phyloP scores from a whole-genome alignment of 2,888 invertebrate genomes.

The Eupithecia pulchellata region DNA sequence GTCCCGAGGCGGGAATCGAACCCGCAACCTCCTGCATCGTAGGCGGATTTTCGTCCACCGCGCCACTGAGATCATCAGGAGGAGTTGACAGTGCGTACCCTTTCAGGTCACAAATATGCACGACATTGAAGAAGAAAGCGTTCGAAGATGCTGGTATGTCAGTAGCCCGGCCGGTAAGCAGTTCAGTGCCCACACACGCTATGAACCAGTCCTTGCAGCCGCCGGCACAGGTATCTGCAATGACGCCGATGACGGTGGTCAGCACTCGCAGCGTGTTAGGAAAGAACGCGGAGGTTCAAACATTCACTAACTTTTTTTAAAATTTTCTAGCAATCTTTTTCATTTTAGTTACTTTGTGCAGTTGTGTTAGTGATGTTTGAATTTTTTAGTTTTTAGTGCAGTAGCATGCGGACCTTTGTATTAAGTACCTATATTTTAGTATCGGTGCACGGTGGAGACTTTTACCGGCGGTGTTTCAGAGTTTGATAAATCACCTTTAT shows the following conservation, averaged over 20 bases:
- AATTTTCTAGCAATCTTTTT: constrained; percentile 48
- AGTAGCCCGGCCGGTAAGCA: constrained; percentile 86
- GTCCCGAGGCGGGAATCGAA: too few species aligned
- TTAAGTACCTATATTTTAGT: constrained; percentile 13
- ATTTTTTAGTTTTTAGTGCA: constrained; percentile 50
- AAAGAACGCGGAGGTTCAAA: constrained; percentile 85
- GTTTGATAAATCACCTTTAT: not conserved
- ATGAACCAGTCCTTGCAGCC: constrained; percentile 33
- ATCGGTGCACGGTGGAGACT: not conserved
- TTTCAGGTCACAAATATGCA: constrained; percentile 93
- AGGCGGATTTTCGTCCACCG: too few species aligned
- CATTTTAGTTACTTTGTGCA: constrained; percentile 53
- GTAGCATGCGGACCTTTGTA: constrained; percentile 32
- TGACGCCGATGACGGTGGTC: constrained; percentile 69
- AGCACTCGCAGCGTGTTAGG: constrained; percentile 73
- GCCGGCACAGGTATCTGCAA: constrained; percentile 65
- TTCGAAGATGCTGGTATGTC: constrained; percentile 95
- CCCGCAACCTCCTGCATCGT: too few species aligned
- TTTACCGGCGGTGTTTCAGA: not conserved
- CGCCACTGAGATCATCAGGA: too few species aligned
- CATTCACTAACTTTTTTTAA: constrained; percentile 68
- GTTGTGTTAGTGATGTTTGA: constrained; percentile 63
- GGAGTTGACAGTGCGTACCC: constrained; percentile 17
- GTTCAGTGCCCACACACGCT: constrained; percentile 75
- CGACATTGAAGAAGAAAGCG: constrained; percentile 93